phyloP scores from a whole-genome alignment of 2,888 invertebrate species.

The Pandemis cinnamomeana region DNA sequence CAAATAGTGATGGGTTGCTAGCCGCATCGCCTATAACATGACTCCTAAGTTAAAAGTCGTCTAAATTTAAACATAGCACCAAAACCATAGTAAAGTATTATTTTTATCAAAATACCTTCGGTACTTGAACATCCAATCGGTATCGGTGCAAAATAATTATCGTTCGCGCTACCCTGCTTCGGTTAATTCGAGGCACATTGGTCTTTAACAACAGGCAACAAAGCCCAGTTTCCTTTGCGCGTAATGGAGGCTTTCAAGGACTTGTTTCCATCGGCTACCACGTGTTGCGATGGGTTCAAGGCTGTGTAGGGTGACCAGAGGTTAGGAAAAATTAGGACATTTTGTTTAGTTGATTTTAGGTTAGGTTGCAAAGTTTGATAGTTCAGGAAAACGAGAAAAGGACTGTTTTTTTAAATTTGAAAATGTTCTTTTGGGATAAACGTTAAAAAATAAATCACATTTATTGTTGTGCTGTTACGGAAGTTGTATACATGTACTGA shows the following conservation, averaged over 20 bases:
- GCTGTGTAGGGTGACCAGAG: slow-evolving; percentile 61
- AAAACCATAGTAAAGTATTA: neutral
- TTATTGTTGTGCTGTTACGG: too few species aligned
- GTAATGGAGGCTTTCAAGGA: slow-evolving; percentile 61
- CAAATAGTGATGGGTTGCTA: too few species aligned
- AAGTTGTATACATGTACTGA: too few species aligned
- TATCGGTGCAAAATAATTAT: slow-evolving; percentile 24
- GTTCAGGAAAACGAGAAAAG: too few species aligned
- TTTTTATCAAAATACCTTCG: neutral
- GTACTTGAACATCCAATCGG: slow-evolving; percentile 4
- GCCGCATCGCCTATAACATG: too few species aligned
- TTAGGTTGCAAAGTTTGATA: neutral
- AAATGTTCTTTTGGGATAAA: too few species aligned
- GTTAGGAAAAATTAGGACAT: neutral
- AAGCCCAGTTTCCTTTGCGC: slow-evolving; percentile 61
- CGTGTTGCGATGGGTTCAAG: slow-evolving; percentile 77
- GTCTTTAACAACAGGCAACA: slow-evolving; percentile 55
- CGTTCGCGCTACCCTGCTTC: slow-evolving; percentile 44
- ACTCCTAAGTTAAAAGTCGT: too few species aligned
- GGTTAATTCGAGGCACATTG: slow-evolving; percentile 55
- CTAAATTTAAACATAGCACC: too few species aligned
- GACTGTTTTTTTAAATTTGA: too few species aligned
- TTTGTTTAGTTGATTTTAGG: neutral
- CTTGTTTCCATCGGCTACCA: slow-evolving; percentile 59
- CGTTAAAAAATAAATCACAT: too few species aligned